Percentiles rank a stretch among this genome's conserved stretches.
Evolutionary conservation across 2,797 vertebrate genomes (phyloP).

Genomic region (Sebastes flavidus): DNA sequence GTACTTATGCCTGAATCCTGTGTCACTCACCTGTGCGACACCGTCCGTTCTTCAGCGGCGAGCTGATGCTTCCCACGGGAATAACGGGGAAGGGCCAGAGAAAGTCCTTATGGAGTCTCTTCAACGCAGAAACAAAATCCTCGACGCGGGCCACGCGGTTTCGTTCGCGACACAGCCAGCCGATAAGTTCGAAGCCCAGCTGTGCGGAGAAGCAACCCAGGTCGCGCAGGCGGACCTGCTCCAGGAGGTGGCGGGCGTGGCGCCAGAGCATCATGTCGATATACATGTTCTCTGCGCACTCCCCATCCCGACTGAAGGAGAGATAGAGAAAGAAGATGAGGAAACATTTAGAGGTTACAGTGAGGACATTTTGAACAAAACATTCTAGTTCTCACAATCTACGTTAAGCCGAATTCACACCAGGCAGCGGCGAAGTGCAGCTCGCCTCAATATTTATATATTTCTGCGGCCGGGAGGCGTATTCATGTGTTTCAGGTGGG

Average conservation of each 20-base stretch:
- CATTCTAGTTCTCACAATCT: not conserved
- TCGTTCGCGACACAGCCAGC: conserved; percentile 95
- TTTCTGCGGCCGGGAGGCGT: no score
- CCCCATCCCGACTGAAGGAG: conserved; percentile 77
- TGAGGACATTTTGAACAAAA: not conserved
- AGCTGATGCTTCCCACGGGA: conserved; percentile 88
- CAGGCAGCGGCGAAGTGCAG: no score
- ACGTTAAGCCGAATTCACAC: no score
- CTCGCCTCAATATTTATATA: no score
- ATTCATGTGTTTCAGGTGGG: no score
- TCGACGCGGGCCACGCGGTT: conserved; percentile 92
- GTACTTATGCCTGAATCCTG: not conserved
- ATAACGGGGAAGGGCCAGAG: conserved; percentile 97
- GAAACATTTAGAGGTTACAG: not conserved
- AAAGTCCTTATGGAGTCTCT: conserved; percentile 94
- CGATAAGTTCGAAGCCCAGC: conserved; percentile 95
- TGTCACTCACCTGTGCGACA: conserved; percentile 86
- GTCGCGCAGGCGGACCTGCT: conserved; percentile 94
- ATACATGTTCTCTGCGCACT: conserved; percentile 97
- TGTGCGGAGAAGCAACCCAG: conserved; percentile 96
- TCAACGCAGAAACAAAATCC: conserved; percentile 94
- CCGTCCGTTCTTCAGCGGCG: conserved; percentile 94
- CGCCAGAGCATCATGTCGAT: conserved; percentile 99
- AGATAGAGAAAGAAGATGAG: not conserved
- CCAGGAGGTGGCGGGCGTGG: conserved; percentile 93